Percentiles rank a stretch among this genome's conserved stretches.
phyloP scores from a whole-genome alignment of 2,797 vertebrate genomes.

The Hephaestus fuliginosus region DNA sequence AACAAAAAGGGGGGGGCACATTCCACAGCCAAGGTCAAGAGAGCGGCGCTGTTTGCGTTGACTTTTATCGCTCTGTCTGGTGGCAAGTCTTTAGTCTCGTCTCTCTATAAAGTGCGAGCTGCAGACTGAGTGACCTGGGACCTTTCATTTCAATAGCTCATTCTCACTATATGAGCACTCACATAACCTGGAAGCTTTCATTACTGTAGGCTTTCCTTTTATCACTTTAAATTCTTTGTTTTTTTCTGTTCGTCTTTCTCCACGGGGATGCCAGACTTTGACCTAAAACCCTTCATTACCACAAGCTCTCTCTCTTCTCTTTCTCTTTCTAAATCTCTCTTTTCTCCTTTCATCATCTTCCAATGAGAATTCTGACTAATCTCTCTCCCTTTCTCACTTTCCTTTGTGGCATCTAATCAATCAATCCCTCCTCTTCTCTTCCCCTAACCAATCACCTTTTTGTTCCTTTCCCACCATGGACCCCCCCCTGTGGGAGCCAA shows the following conservation, averaged over 20 bases:
- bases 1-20: constrained; percentile 31
- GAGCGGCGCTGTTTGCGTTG: neutral
- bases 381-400: constrained; percentile 21
- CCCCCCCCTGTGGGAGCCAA: constrained; percentile 26
- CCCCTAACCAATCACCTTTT: constrained; percentile 13
- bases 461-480: constrained; percentile 26
- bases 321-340: constrained; percentile 16
- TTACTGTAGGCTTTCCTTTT: neutral
- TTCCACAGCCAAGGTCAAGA: constrained; percentile 57
- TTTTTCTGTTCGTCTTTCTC: constrained; percentile 12
- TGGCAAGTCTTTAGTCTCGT: constrained; percentile 19
- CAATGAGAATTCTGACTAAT: constrained; percentile 36
- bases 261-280: constrained; percentile 1
- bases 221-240: constrained; percentile 20
- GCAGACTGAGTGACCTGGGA: constrained; percentile 2
- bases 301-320: constrained; percentile 10
- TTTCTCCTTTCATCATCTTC: constrained; percentile 31
- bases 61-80: constrained; percentile 29
- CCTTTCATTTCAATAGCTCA: constrained; percentile 28
- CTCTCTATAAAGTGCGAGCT: constrained; percentile 11
- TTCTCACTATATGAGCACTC: constrained; percentile 16
- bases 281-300: constrained; percentile 33
- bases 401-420: constrained; percentile 50
- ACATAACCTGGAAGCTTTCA: constrained; percentile 29
- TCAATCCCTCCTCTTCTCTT: constrained; percentile 22